phyloP scores from a whole-genome alignment of 1,140 invertebrate genomes.

The Panonychus citri region DNA sequence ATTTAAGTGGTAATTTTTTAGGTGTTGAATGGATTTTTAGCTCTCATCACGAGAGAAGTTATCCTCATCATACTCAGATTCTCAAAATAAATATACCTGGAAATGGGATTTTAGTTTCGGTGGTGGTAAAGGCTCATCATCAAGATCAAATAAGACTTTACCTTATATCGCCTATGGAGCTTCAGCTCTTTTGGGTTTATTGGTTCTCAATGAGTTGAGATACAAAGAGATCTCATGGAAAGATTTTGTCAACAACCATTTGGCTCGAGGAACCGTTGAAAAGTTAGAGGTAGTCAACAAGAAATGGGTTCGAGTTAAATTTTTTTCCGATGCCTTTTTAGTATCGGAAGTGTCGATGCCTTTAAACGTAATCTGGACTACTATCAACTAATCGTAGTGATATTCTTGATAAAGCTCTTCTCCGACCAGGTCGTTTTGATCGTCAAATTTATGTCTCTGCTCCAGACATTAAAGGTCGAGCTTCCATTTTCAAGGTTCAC shows the following conservation, averaged over 20 bases:
- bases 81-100: no score
- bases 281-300: slow-evolving; percentile 96
- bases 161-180: no score
- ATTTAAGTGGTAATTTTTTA: no score
- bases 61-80: no score
- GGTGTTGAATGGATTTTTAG: no score
- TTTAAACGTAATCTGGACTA: slow-evolving; percentile 97
- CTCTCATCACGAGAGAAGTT: no score
- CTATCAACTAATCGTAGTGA: no score
- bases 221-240: slow-evolving; percentile 94
- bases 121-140: no score
- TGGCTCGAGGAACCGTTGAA: slow-evolving; percentile 63
- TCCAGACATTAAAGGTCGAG: slow-evolving; percentile 65
- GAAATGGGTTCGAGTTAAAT: slow-evolving; percentile 77
- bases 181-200: no score
- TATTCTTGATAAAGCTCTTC: neutral
- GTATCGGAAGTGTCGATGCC: slow-evolving; percentile 91
- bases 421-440: slow-evolving; percentile 86
- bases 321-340: slow-evolving; percentile 45
- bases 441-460: slow-evolving; percentile 86
- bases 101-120: no score
- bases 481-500: slow-evolving; percentile 82
- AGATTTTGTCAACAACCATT: slow-evolving; percentile 77
- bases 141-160: no score
- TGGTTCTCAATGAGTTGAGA: no score